phyloP scores from a whole-genome alignment of 2,797 vertebrate species.

The Brachymystax lenok region DNA sequence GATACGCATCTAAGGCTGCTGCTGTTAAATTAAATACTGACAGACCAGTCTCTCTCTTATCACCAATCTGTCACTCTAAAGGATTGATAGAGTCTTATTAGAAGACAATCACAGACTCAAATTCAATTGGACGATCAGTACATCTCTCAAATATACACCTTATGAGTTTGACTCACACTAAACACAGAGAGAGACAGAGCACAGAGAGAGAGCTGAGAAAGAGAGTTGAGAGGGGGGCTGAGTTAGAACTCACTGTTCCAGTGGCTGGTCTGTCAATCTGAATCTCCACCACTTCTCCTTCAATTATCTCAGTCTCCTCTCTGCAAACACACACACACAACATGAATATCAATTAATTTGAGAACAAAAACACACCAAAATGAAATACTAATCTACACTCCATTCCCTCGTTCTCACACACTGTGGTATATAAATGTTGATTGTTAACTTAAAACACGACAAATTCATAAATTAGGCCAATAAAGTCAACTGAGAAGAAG shows the following conservation, averaged over 20 bases:
- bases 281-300: constrained; percentile 96
- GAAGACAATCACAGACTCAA: neutral
- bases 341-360: neutral
- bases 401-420: neutral
- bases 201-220: neutral
- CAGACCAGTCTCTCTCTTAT: neutral
- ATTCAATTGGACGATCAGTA: neutral
- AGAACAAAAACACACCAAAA: constrained; percentile 7
- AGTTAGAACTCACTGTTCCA: constrained; percentile 80
- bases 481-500: neutral
- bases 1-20: constrained; percentile 32
- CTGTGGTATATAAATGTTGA: neutral
- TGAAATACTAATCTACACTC: neutral
- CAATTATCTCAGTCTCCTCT: constrained; percentile 95
- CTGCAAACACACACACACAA: constrained; percentile 59
- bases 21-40: neutral
- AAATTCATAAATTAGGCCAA: too few species aligned
- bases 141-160: neutral
- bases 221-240: neutral
- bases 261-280: constrained; percentile 94
- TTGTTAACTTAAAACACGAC: neutral
- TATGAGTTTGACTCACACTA: neutral
- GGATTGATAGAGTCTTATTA: neutral
- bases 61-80: neutral
- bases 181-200: neutral